Conservation (phyloP, 2,113 vertebrate genomes). For the Astur gentilis region DNA sequence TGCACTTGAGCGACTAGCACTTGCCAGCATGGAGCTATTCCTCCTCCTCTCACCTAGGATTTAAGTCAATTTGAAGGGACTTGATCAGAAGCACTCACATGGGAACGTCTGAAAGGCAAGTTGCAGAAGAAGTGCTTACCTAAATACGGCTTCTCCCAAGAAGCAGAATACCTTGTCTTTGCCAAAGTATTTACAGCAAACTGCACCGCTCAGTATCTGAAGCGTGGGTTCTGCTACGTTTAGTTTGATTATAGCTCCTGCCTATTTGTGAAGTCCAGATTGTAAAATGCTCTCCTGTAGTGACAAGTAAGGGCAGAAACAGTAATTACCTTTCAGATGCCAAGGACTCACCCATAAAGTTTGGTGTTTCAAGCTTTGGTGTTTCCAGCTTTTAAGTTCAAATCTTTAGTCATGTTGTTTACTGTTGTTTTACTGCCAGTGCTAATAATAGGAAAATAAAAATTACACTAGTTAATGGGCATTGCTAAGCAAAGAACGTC, state of each 20-base stretch:
- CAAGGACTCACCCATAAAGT: background rate
- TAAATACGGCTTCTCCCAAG: background rate
- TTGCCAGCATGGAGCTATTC: background rate
- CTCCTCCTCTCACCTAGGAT: background rate
- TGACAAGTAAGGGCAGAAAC: background rate
- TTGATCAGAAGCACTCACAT: background rate
- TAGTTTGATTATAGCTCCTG: background rate
- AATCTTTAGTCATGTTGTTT: background rate
- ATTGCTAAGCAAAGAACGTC: background rate
- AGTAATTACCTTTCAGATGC: background rate
- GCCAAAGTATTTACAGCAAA: background rate
- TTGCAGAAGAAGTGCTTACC: background rate
- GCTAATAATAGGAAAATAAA: slow-evolving; percentile 13
- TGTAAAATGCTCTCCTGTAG: background rate
- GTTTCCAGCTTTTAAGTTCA: background rate
- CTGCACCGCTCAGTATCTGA: background rate
- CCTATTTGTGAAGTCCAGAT: background rate
- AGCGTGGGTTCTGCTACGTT: background rate
- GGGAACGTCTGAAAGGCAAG: background rate
- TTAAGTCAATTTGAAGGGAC: background rate
- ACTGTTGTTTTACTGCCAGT: background rate
- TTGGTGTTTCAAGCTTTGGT: background rate
- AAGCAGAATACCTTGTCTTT: background rate
- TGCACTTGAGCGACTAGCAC: background rate
- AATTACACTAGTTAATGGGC: background rate